These are phyloP conservation scores for Drosophila mimica DNA, from an alignment of 2,888 invertebrate species.

Conservation along the genomic window DNA sequence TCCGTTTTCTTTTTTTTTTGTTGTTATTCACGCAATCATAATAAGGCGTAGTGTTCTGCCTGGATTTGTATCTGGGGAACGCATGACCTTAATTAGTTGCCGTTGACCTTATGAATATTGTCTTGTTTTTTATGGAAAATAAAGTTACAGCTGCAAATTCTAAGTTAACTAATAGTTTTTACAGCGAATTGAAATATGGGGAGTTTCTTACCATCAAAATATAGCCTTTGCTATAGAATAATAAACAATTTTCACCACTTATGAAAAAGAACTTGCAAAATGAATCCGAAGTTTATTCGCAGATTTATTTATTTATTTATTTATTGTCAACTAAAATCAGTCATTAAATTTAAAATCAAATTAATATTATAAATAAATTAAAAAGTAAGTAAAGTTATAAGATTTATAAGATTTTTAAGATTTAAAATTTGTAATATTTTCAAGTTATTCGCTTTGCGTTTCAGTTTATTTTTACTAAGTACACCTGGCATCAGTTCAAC, in stretches of 20 bases:
- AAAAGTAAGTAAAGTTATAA: no score
- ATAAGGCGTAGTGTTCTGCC: constrained; percentile 68
- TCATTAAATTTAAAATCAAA: no score
- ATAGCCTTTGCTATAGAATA: neutral
- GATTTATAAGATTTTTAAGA: no score
- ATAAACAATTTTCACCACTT: neutral
- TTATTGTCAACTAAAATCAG: no score
- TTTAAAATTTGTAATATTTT: neutral
- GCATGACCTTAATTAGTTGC: constrained; percentile 66
- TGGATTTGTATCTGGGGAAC: constrained; percentile 20
- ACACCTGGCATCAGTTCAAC: constrained; percentile 28
- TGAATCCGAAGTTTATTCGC: neutral
- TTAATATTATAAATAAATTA: no score
- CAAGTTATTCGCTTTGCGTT: neutral
- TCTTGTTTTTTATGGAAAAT: neutral
- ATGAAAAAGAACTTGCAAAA: neutral
- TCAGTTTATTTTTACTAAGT: neutral
- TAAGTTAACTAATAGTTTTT: neutral
- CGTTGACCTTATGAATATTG: constrained; percentile 50
- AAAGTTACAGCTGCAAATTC: neutral
- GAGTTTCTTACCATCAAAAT: neutral
- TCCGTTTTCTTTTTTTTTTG: constrained; percentile 15
- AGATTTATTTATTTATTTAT: neutral
- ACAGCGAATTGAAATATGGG: neutral
- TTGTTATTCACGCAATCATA: constrained; percentile 65